Conservation (phyloP, 2,797 vertebrate species). For the Gymnothorax reevesii region DNA sequence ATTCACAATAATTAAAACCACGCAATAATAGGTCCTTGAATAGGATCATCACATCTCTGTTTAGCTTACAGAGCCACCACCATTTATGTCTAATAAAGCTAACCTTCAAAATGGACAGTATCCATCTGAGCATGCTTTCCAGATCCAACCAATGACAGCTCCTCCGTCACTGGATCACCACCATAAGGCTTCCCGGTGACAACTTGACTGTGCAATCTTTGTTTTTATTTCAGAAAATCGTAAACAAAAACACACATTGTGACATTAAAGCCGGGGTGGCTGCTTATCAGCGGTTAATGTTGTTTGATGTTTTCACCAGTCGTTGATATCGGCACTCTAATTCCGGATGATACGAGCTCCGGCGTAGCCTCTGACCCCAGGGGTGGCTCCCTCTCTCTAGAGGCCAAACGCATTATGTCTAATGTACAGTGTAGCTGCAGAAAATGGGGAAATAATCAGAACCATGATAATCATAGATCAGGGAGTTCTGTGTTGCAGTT, state of each 20-base stretch:
- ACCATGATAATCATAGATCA: conserved; percentile 40
- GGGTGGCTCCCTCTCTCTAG: conserved; percentile 22
- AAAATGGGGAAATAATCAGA: conserved; percentile 39
- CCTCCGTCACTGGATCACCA: neutral
- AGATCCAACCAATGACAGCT: neutral
- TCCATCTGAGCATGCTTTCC: neutral
- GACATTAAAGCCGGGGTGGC: conserved; percentile 1
- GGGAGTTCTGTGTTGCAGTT: neutral
- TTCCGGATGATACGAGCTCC: conserved; percentile 42
- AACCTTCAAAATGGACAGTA: neutral
- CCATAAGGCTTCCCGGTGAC: neutral
- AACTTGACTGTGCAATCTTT: neutral
- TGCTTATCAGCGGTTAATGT: neutral
- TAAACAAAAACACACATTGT: neutral
- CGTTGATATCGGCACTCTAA: conserved; percentile 40
- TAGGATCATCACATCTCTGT: neutral
- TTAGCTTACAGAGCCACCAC: neutral
- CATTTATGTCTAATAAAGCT: neutral
- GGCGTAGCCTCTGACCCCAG: conserved; percentile 41
- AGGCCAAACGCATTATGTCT: conserved; percentile 48
- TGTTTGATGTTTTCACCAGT: conserved; percentile 44
- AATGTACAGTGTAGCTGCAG: conserved; percentile 31
- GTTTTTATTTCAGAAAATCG: conserved; percentile 16
- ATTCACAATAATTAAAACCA: neutral
- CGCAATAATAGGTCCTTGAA: neutral